Percentiles rank a stretch among this genome's conserved stretches.
These are phyloP conservation scores for Macrosiphum euphorbiae DNA, from an alignment of 2,888 invertebrate genomes.

Conservation along the genomic window DNA sequence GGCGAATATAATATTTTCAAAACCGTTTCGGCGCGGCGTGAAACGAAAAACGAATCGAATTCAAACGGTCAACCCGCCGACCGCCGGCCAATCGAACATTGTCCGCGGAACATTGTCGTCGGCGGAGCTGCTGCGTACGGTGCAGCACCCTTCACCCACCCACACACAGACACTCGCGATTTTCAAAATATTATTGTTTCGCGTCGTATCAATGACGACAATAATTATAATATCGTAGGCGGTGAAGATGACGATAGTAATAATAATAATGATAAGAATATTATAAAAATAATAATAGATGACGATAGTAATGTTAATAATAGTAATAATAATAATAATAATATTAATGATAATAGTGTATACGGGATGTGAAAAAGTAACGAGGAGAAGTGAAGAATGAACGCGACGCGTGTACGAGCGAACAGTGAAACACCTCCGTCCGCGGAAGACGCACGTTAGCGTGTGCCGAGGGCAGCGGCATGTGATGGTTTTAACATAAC, in stretches of 20 bases:
- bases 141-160: neutral
- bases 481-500: conserved; percentile 62
- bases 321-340: neutral
- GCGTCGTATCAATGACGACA: neutral
- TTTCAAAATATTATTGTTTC: neutral
- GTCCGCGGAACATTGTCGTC: neutral
- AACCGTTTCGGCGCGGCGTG: neutral
- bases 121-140: neutral
- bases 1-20: neutral
- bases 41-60: neutral
- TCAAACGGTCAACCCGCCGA: neutral
- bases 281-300: neutral
- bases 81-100: neutral
- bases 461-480: conserved; percentile 64
- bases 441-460: conserved; percentile 65
- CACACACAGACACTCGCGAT: neutral
- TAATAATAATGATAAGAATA: neutral
- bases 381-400: neutral
- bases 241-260: neutral
- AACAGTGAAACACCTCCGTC: conserved; percentile 61
- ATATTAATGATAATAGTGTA: neutral
- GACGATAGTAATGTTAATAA: neutral
- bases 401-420: conserved; percentile 8
- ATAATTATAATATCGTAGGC: neutral
- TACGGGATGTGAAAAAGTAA: neutral